These are phyloP conservation scores for Aurelia aurita complex sp. Pacific DNA, from an alignment of 30 jellyfish, hydroid and myxozoan species.

Conservation along the genomic window DNA sequence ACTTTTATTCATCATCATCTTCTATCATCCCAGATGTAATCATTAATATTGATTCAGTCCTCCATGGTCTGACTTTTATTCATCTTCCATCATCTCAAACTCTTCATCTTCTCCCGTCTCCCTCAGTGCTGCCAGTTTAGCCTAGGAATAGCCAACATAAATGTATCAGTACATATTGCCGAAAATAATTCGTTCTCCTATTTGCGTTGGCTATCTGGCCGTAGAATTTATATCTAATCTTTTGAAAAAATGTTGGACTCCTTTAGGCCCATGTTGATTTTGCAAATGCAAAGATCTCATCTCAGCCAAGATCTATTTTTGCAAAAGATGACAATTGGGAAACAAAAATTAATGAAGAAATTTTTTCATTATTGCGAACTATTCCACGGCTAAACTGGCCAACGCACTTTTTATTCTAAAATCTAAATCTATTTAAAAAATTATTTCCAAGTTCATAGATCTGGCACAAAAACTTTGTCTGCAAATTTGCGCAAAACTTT, in stretches of 20 bases:
- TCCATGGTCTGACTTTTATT: neutral
- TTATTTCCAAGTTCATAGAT: no score
- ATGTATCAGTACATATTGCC: neutral
- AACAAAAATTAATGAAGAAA: no score
- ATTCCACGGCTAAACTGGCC: slow-evolving; percentile 78
- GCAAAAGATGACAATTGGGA: no score
- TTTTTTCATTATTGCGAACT: neutral
- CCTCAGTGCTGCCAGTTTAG: slow-evolving; percentile 72
- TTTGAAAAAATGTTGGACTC: no score
- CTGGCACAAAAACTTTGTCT: no score
- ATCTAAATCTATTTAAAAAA: no score
- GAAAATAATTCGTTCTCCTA: neutral
- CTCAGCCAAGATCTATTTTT: no score
- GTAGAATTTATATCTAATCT: neutral
- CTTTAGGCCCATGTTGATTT: neutral
- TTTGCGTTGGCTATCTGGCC: slow-evolving; percentile 52
- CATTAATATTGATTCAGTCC: no score
- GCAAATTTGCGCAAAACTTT: no score
- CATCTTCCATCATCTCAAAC: slow-evolving; percentile 56
- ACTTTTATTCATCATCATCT: no score
- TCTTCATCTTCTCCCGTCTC: slow-evolving; percentile 77
- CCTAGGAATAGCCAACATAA: slow-evolving; percentile 75
- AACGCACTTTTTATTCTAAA: slow-evolving; percentile 11
- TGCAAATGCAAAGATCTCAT: no score
- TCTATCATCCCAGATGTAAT: no score